Percentiles rank a stretch among this genome's conserved stretches.
These are phyloP conservation scores for Artibeus lituratus DNA, from an alignment of 2,797 vertebrate genomes.

Conservation along the genomic window DNA sequence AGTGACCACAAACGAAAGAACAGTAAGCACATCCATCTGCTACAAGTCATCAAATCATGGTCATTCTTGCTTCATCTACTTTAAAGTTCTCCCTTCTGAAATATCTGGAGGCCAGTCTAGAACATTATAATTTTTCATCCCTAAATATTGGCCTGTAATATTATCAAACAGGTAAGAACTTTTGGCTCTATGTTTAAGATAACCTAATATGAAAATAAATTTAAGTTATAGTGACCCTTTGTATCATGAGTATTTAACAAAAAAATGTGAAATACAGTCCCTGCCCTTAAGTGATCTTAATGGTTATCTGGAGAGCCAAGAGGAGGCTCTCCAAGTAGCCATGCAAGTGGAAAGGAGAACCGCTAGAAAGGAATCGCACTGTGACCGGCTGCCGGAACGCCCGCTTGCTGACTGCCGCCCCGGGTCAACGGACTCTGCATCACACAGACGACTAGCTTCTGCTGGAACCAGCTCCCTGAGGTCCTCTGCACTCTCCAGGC, in stretches of 20 bases:
- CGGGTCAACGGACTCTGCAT: neutral
- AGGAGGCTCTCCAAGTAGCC: too few relatives aligned
- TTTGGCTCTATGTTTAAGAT: slow-evolving; percentile 23
- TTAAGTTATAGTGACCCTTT: slow-evolving; percentile 14
- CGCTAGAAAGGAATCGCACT: neutral
- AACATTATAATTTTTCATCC: neutral
- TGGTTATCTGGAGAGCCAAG: neutral
- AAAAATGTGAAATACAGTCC: neutral
- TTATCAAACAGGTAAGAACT: neutral
- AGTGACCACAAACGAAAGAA: neutral
- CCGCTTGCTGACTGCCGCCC: neutral
- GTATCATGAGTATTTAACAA: neutral
- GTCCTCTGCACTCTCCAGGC: neutral
- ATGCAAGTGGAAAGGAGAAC: neutral
- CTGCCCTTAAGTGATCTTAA: neutral
- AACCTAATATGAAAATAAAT: neutral
- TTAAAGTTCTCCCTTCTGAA: neutral
- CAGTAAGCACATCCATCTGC: neutral
- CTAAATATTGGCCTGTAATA: neutral
- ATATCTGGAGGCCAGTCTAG: neutral
- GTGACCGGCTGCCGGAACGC: neutral
- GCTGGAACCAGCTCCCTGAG: neutral
- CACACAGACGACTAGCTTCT: neutral
- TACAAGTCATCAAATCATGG: neutral
- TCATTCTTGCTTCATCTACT: neutral